Evolutionary conservation across 1,140 invertebrate genomes (phyloP).

Genomic region (Drosophila tsacasi): DNA sequence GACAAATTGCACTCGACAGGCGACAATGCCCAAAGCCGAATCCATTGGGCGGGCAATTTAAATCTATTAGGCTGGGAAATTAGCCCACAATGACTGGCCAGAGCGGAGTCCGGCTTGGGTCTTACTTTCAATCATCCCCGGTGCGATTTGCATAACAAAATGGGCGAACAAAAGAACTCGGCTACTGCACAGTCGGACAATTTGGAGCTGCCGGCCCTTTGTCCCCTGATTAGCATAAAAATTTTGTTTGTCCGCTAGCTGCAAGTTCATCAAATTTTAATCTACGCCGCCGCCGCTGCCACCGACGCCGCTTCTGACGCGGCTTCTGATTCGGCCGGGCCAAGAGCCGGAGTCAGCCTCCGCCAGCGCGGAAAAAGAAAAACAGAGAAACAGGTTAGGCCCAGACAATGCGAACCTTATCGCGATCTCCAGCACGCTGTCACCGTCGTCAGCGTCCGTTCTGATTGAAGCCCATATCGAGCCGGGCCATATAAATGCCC

Average conservation of each 20-base stretch:
- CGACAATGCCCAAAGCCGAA: conserved; percentile 50
- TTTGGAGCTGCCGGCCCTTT: conserved; percentile 65
- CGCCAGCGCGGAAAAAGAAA: conserved; percentile 48
- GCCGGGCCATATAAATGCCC: conserved; percentile 66
- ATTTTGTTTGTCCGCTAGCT: conserved; percentile 67
- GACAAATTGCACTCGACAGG: conserved; percentile 70
- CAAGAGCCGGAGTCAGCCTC: conserved; percentile 36
- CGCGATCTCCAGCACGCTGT: conserved; percentile 65
- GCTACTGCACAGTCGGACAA: conserved; percentile 76
- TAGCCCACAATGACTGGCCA: conserved; percentile 52
- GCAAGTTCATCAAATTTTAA: conserved; percentile 81
- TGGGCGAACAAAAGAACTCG: conserved; percentile 77
- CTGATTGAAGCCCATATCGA: conserved; percentile 64
- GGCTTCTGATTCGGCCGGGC: conserved; percentile 9
- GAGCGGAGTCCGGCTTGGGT: conserved; percentile 16
- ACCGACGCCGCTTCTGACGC: conserved; percentile 10
- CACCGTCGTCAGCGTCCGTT: conserved; percentile 51
- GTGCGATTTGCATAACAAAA: conserved; percentile 78
- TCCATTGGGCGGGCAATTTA: conserved; percentile 63
- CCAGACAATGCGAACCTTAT: conserved; percentile 62
- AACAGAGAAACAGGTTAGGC: conserved; percentile 73
- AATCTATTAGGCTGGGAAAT: conserved; percentile 73
- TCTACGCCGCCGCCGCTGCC: conserved; percentile 58
- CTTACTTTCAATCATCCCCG: conserved; percentile 70
- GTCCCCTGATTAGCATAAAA: conserved; percentile 70